Evolutionary conservation across 2,888 invertebrate species (phyloP).

Genomic region (Acanthosepion lycidas): DNA sequence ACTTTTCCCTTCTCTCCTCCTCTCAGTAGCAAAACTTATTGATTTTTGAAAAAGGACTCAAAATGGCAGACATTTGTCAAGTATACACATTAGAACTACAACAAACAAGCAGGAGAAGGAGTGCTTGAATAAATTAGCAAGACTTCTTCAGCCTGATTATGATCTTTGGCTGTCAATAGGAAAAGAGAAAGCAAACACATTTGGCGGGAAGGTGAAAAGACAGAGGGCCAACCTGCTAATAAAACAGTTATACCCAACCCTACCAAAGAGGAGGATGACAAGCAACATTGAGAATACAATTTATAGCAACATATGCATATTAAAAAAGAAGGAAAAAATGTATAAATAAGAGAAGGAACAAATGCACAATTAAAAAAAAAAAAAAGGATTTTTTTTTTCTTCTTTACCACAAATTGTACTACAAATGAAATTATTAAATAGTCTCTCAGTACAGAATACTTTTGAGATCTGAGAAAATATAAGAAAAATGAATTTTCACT

Average conservation of each 20-base stretch:
- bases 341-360: no score
- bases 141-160: not conserved
- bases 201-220: not conserved
- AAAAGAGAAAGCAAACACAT: not conserved
- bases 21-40: not conserved
- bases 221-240: not conserved
- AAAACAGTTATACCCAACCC: not conserved
- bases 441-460: no score
- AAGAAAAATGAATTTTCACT: no score
- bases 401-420: no score
- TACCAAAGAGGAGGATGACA: not conserved
- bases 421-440: no score
- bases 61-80: constrained; percentile 33
- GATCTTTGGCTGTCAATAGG: not conserved
- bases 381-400: no score
- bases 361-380: no score
- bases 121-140: not conserved
- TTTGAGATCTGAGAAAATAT: no score
- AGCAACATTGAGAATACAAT: not conserved
- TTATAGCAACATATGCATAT: not conserved
- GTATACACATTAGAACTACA: constrained; percentile 18
- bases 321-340: not conserved
- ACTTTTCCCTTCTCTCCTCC: not conserved
- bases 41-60: not conserved
- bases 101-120: not conserved